Conservation (phyloP, 2,888 invertebrate genomes). For the Metallyticus violacea region DNA sequence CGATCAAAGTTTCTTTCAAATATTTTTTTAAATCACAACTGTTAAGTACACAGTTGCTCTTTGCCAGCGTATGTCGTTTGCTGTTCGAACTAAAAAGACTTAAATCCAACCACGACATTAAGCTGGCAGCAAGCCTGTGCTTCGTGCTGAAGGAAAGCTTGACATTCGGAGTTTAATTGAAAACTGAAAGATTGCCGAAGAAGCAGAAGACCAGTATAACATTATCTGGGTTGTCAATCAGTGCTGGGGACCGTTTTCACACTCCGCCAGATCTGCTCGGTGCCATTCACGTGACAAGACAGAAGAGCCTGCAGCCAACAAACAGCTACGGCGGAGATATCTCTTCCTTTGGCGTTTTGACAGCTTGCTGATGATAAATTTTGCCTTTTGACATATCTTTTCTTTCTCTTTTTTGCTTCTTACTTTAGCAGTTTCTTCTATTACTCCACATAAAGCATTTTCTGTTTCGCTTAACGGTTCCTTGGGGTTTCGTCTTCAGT, state of each 20-base stretch:
- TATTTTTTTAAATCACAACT: too few relatives aligned
- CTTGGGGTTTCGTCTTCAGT: background rate
- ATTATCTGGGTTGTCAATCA: background rate
- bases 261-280: background rate
- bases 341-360: background rate
- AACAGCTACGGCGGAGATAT: background rate
- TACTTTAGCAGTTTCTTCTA: background rate
- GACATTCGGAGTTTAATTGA: background rate
- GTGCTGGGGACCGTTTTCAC: background rate
- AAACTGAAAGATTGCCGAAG: background rate
- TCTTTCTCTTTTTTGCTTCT: background rate
- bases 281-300: background rate
- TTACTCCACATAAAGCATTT: background rate
- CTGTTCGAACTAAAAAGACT: too few relatives aligned
- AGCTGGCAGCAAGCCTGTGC: too few relatives aligned
- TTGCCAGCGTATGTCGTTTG: too few relatives aligned
- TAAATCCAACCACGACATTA: too few relatives aligned
- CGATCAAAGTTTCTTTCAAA: too few relatives aligned
- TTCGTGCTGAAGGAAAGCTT: too few relatives aligned
- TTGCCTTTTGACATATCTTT: background rate
- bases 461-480: background rate
- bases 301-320: too few relatives aligned
- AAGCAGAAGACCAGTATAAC: too few relatives aligned
- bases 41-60: too few relatives aligned
- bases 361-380: constrained; percentile 1